These are phyloP conservation scores for Rhingia rostrata DNA, from an alignment of 2,888 invertebrate species.

Conservation along the genomic window DNA sequence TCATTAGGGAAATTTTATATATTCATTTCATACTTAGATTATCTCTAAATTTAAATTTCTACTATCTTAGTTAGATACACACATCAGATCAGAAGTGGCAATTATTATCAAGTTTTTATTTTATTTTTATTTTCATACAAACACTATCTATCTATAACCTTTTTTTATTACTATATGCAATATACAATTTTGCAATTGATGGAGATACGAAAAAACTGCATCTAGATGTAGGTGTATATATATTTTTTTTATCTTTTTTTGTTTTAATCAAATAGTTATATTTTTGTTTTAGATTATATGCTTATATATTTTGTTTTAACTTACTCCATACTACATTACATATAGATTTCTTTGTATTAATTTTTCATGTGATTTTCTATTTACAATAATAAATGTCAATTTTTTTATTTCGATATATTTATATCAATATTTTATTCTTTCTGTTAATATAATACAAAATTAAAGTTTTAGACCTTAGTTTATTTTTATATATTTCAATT, in stretches of 20 bases:
- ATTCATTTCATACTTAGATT: constrained; percentile 14
- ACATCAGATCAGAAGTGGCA: constrained; percentile 50
- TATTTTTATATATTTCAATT: constrained; percentile 14
- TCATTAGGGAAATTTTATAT: constrained; percentile 15
- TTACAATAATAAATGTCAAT: constrained; percentile 37
- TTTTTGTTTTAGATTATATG: constrained; percentile 18
- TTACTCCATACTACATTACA: constrained; percentile 27
- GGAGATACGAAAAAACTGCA: constrained; percentile 46
- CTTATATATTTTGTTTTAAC: constrained; percentile 12
- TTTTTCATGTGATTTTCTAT: constrained; percentile 42
- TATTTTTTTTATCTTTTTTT: constrained; percentile 9
- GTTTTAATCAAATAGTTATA: constrained; percentile 34
- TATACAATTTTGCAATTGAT: constrained; percentile 53
- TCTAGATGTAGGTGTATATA: constrained; percentile 16
- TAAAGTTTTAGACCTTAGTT: constrained; percentile 30
- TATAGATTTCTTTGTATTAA: constrained; percentile 33
- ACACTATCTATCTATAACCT: constrained; percentile 23
- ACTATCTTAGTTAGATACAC: constrained; percentile 55
- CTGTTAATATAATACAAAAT: constrained; percentile 42
- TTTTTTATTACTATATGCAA: constrained; percentile 24
- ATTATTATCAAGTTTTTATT: constrained; percentile 43
- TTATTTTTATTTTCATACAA: constrained; percentile 8
- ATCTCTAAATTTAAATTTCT: constrained; percentile 12
- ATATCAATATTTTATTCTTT: background rate
- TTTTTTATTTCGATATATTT: background rate